A percentile compares a stretch with the other conserved stretches of the same genome.
Conservation (phyloP, 2,113 vertebrate genomes). For the Gnathochromis pfefferi region DNA sequence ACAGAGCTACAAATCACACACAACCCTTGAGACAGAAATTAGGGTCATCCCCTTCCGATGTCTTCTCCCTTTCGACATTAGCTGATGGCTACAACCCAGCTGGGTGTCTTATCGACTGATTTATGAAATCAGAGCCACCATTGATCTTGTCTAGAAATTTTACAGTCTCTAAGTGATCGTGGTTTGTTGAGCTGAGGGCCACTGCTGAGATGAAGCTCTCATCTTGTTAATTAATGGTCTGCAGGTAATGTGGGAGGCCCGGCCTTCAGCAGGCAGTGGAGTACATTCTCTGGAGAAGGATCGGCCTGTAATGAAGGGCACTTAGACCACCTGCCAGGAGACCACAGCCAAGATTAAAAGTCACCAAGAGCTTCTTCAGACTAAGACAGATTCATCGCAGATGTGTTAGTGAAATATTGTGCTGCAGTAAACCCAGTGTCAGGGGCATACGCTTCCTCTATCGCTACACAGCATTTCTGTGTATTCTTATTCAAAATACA, state of each 20-base stretch:
- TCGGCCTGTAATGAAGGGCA: conserved; percentile 49
- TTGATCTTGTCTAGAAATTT: conserved; percentile 42
- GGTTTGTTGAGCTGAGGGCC: conserved; percentile 30
- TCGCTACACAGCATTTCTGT: background rate
- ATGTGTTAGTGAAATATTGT: background rate
- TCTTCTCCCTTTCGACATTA: conserved; percentile 41
- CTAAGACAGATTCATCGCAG: conserved; percentile 6
- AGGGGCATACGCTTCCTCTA: background rate
- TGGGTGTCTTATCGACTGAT: conserved; percentile 26
- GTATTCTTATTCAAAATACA: background rate
- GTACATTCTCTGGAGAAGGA: conserved; percentile 40
- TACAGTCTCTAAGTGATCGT: conserved; percentile 27
- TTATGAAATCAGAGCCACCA: conserved; percentile 13
- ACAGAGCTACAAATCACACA: background rate
- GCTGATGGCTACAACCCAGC: conserved; percentile 1
- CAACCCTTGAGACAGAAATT: background rate
- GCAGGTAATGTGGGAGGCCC: conserved; percentile 41
- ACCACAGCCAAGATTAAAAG: conserved; percentile 46
- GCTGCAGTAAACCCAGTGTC: background rate
- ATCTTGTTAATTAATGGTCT: conserved; percentile 58
- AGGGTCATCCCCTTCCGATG: background rate
- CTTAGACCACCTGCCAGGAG: conserved; percentile 49
- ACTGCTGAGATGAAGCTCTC: conserved; percentile 21
- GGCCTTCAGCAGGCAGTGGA: conserved; percentile 22
- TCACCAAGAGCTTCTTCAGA: conserved; percentile 22